phyloP scores from a whole-genome alignment of 2,797 vertebrate genomes.

The Scolopax bukidnonensis region DNA sequence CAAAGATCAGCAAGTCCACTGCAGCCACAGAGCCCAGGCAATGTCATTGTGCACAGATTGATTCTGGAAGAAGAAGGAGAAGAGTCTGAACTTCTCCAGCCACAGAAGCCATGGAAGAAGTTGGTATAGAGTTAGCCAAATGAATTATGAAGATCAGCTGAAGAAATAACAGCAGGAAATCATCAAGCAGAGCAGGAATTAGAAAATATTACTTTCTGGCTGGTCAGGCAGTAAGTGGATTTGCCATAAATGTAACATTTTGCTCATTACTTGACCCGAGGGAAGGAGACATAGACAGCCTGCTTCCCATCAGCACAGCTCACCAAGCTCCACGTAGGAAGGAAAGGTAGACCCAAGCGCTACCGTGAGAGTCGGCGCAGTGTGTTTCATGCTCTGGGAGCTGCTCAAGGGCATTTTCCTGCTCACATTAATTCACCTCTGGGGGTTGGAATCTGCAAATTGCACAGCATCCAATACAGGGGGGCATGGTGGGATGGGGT shows the following conservation, averaged over 20 bases:
- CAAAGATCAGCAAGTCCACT: not conserved
- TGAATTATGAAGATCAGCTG: not conserved
- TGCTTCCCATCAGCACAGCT: not conserved
- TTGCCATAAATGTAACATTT: not conserved
- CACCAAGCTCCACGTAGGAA: fast-evolving
- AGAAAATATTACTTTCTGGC: slow-evolving; percentile 2
- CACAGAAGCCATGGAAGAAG: not conserved
- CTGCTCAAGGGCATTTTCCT: not conserved
- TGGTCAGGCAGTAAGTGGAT: not conserved
- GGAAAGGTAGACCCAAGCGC: not conserved
- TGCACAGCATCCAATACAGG: not conserved
- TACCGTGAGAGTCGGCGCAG: not conserved
- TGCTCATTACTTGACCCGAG: not conserved
- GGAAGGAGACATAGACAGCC: not conserved
- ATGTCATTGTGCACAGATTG: not conserved
- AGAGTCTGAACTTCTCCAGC: not conserved
- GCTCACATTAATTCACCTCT: not conserved
- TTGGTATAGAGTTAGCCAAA: not conserved
- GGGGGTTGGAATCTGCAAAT: not conserved
- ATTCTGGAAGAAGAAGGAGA: not conserved
- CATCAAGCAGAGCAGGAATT: slow-evolving; percentile 15
- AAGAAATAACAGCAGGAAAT: slow-evolving; percentile 46
- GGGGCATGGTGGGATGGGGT: not conserved
- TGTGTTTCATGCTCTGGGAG: not conserved
- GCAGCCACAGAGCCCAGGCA: not conserved